Base-by-base conservation (phyloP, 2,888 invertebrate genomes). In the Netelia melanura region DNA sequence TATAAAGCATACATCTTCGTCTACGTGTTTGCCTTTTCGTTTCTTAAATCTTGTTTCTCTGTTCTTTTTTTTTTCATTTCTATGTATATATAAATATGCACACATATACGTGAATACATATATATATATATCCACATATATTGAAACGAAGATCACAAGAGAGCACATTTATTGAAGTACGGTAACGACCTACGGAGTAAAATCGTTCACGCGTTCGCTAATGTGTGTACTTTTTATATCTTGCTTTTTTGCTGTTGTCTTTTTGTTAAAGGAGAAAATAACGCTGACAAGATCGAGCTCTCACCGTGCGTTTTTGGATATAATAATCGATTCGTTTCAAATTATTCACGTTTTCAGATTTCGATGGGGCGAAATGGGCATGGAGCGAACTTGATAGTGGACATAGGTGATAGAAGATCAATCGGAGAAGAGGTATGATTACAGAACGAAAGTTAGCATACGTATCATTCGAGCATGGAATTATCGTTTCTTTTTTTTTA, bases 21-120 rank as follows among this genome's bases (percentile, higher is more conserved):
- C 75, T 82, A 79, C 64, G 65, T 64, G 81, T 89, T 88, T 88
- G 70, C 23, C n/a, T 61, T 75, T 52, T 48, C 56, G 77, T 71
- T 72, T 81, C 71, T 44, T 83, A 78, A 54, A 74, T 83, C 52
- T 78, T 44, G 67, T 82, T 38, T 67, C 61, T 61, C 61, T 56
- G 62, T 43, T 54, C 44, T 52, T 21, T 44, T 52, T 52, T 38
- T 67, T 76, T 30, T 64, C 38, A 67, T 71, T 54, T 75, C 58
- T 48, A 56, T 21, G 17, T 76, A 52, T 68, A 56, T 54, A 54
- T 54, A 54, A 79, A 52, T 23, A 56, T 58, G 52, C 8, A 2
- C 67, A 17, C 25, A 68, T 61, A 64, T 67, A n/a, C 64, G 58
- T 65, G 17, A 58, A 30, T 72, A 80, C 44, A 21, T 72, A 80